These are phyloP conservation scores for Notolabrus celidotus DNA, from an alignment of 2,797 vertebrate genomes.

Conservation along the genomic window DNA sequence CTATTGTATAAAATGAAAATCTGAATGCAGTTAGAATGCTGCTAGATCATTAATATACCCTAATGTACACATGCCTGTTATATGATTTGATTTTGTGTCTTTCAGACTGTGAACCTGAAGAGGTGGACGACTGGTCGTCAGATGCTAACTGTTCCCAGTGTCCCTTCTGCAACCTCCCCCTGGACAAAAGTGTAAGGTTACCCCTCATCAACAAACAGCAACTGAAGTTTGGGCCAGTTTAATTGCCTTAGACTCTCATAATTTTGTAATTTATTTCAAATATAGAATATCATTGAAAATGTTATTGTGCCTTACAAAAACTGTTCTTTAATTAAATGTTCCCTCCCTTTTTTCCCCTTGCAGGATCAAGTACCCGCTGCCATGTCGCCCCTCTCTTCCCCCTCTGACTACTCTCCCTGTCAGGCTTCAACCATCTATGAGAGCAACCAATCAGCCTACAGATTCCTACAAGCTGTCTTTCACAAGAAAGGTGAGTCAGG, in stretches of 20 bases:
- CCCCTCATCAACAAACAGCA: neutral
- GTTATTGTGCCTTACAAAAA: neutral
- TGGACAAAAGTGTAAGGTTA: slow-evolving; percentile 94
- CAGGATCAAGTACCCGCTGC: slow-evolving; percentile 91
- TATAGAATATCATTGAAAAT: neutral
- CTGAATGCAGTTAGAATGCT: neutral
- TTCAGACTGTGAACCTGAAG: slow-evolving; percentile 98
- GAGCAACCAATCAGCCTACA: slow-evolving; percentile 97
- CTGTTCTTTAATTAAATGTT: neutral
- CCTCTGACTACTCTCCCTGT: slow-evolving; percentile 94
- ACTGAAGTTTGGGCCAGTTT: neutral
- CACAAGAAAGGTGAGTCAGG: slow-evolving; percentile 93
- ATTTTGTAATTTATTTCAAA: neutral
- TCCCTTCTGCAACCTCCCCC: slow-evolving; percentile 95
- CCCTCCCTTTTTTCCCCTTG: neutral
- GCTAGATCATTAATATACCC: neutral
- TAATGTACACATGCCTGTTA: neutral
- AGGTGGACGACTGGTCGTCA: slow-evolving; percentile 96
- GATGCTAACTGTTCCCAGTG: slow-evolving; percentile 90
- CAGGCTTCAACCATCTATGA: slow-evolving; percentile 95
- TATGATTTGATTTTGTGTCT: slow-evolving; percentile 40
- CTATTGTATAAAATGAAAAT: neutral
- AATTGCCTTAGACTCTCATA: neutral
- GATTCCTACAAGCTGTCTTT: slow-evolving; percentile 98
- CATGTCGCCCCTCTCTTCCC: slow-evolving; percentile 93